Evolutionary conservation across 53 echinoderm and acorn worm genomes (phyloP), one percentile per base, ranked within the genome.

Genomic region (Luidia sarsii): DNA sequence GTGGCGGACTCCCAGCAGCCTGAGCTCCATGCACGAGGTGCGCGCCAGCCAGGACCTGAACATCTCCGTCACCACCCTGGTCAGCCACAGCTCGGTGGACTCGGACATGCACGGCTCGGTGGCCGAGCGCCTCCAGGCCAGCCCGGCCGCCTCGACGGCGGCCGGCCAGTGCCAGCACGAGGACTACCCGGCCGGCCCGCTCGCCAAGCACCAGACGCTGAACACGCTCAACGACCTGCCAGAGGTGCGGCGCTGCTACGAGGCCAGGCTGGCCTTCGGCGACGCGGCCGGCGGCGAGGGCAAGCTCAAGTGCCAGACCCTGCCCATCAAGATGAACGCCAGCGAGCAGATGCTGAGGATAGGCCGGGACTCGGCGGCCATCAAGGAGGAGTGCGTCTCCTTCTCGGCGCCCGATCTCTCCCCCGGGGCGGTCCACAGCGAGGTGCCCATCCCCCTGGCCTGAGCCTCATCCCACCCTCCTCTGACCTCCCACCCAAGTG

Each of bases 341-440:
- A 95, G 92, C 56, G 95, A 93, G 48, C 95, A 95, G 64, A 92
- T 95, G 90, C 81, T 91, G 5, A 67, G 82, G 24, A 85, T 92
- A 72, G 94, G 91, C 3, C 86, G 91, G 48, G 86, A 86, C 11
- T 73, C 88, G 4, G 85, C 55, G 13, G 59, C 70, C 74, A 86
- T 90, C 38, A 88, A 90, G 38, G 99, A 99, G 11, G 99, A 99
- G 22, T 61, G 68, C 23, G 93, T 93, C 19, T 99, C 99, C 19
- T 94, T 89, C 27, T 99, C 99, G 21, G 99, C 99, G 45, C 99
- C 99, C 18, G 94, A 99, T 87, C 82, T 99, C 15, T 99, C 99
- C 3, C 99, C 99, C 3, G 94, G 91, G 31, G 84, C 94, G 35
- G 81, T 87, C 1, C 74, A 56, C 24, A 82, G 33, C 3, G 56